A percentile compares a stretch with the other conserved stretches of the same genome.
phyloP scores from a whole-genome alignment of 2,113 vertebrate species.

The Lucifuga dentata region DNA sequence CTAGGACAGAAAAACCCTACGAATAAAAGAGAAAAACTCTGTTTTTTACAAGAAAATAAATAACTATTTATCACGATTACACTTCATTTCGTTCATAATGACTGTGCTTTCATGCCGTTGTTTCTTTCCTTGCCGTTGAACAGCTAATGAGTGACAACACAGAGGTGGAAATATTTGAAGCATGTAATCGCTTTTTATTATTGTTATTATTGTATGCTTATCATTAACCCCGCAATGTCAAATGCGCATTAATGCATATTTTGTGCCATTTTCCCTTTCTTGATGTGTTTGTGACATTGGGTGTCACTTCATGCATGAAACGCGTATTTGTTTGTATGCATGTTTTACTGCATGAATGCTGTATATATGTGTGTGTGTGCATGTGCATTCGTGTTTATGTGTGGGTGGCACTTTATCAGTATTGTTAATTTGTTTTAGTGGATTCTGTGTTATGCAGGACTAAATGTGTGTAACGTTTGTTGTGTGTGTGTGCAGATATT shows the following conservation, averaged over 20 bases:
- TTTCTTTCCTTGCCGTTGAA: constrained; percentile 45
- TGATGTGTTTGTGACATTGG: constrained; percentile 5
- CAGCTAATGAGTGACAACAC: constrained; percentile 44
- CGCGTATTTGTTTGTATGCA: background rate
- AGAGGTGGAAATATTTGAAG: constrained; percentile 20
- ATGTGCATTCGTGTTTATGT: background rate
- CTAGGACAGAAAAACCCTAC: background rate
- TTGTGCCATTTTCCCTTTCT: no score
- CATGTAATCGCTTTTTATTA: constrained; percentile 48
- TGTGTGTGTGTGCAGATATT: background rate
- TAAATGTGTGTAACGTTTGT: background rate
- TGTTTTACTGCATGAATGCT: background rate
- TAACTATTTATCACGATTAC: constrained; percentile 12
- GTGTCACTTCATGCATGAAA: constrained; percentile 1
- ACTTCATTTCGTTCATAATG: constrained; percentile 23
- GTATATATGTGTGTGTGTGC: background rate
- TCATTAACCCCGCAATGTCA: constrained; percentile 13
- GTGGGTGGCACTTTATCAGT: no score
- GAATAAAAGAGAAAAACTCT: background rate
- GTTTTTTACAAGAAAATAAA: background rate
- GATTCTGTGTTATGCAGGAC: background rate
- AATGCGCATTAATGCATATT: no score
- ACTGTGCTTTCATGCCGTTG: constrained; percentile 17
- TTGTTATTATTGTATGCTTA: constrained; percentile 33
- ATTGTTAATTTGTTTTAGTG: background rate